Evolutionary conservation across 2,888 invertebrate species (phyloP).

Genomic region (Dryadula phaetusa): DNA sequence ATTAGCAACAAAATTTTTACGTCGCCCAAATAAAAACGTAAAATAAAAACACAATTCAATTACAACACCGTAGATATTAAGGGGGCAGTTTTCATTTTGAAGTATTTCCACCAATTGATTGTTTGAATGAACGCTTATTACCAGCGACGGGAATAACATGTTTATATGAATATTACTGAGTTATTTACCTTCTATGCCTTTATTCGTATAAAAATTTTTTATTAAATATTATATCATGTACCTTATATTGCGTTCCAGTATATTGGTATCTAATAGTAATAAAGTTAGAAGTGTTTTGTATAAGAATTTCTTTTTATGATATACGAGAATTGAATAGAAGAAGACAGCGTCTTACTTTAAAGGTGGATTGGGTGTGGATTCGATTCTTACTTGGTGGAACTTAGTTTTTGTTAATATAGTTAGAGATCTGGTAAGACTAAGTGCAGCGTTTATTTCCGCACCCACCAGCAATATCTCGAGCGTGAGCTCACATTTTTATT

Average conservation of each 20-base stretch:
- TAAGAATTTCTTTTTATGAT: constrained; percentile 5
- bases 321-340: too few relatives aligned
- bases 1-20: constrained; percentile 15
- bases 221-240: constrained; percentile 64
- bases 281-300: background rate
- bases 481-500: too few relatives aligned
- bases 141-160: constrained; percentile 16
- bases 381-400: too few relatives aligned
- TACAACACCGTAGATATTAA: constrained; percentile 27
- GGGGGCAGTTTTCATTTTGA: constrained; percentile 33
- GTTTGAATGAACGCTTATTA: constrained; percentile 33
- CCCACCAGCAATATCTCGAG: too few relatives aligned
- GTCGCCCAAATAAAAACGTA: constrained; percentile 25
- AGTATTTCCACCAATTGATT: constrained; percentile 30
- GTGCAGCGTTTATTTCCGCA: too few relatives aligned
- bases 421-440: too few relatives aligned
- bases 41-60: constrained; percentile 29
- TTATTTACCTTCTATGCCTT: constrained; percentile 35
- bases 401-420: too few relatives aligned
- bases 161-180: constrained; percentile 25
- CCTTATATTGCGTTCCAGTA: constrained; percentile 13
- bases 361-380: too few relatives aligned
- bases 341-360: too few relatives aligned
- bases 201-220: constrained; percentile 53
- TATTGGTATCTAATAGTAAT: constrained; percentile 16